phyloP scores from a whole-genome alignment of 2,888 invertebrate species.

The Zaprionus lineosus region DNA sequence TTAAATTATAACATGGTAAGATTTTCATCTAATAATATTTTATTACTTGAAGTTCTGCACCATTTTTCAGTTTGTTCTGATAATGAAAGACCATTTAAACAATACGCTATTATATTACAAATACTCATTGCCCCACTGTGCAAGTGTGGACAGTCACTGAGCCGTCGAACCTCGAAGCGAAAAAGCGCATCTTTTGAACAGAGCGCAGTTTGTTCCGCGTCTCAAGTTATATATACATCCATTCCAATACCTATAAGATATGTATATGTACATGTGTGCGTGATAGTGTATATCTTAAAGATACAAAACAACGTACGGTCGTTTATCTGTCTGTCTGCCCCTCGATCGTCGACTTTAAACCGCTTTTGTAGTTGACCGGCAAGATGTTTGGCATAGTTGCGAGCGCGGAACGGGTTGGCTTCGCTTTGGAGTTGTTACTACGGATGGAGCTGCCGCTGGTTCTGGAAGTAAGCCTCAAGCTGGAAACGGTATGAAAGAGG shows the following conservation, averaged over 20 bases:
- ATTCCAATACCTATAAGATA: too few relatives aligned
- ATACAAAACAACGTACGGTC: slow-evolving; percentile 44
- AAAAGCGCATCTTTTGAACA: slow-evolving; percentile 74
- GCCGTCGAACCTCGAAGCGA: slow-evolving; percentile 63
- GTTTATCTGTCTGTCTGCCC: slow-evolving; percentile 39
- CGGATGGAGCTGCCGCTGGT: slow-evolving; percentile 30
- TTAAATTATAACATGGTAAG: too few relatives aligned
- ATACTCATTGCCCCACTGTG: slow-evolving; percentile 56
- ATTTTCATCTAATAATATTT: too few relatives aligned
- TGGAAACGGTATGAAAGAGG: slow-evolving; percentile 43
- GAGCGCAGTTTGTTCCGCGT: slow-evolving; percentile 63
- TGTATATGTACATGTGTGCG: too few relatives aligned
- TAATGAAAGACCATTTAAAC: too few relatives aligned
- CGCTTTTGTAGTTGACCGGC: slow-evolving; percentile 72
- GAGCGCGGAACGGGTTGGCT: slow-evolving; percentile 68
- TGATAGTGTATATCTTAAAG: slow-evolving; percentile 58
- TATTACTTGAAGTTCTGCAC: too few relatives aligned
- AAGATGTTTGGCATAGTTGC: slow-evolving; percentile 75
- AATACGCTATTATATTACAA: too few relatives aligned
- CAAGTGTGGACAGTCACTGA: slow-evolving; percentile 28
- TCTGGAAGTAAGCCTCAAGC: slow-evolving; percentile 36
- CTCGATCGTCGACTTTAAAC: slow-evolving; percentile 63
- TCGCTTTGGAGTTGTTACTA: slow-evolving; percentile 19
- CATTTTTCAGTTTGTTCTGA: too few relatives aligned
- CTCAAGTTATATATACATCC: too few relatives aligned